A percentile compares a stretch with the other conserved stretches of the same genome.
Conservation (phyloP, 2,888 invertebrate genomes). For the Rugalucina vietnamica region DNA sequence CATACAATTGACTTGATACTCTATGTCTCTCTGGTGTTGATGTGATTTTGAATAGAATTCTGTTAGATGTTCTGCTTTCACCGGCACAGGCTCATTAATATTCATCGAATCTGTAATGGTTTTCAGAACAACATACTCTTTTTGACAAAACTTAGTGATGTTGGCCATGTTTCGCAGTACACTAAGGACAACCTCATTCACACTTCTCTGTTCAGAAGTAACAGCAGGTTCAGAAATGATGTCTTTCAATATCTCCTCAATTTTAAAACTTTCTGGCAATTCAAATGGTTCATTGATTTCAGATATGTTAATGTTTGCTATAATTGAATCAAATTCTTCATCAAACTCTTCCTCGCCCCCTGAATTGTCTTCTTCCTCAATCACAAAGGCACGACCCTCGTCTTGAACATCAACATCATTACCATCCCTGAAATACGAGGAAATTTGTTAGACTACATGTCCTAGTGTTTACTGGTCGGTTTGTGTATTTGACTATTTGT, state of each 20-base stretch:
- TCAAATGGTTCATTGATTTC: background rate
- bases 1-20: background rate
- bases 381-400: background rate
- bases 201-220: background rate
- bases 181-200: background rate
- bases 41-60: background rate
- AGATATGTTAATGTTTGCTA: background rate
- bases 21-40: background rate
- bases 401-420: background rate
- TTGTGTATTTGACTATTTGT: too few relatives aligned
- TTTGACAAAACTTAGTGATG: background rate
- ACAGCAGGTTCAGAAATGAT: background rate
- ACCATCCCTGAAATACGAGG: background rate
- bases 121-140: background rate
- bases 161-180: background rate
- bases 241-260: background rate
- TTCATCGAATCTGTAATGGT: background rate
- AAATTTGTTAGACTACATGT: too few relatives aligned
- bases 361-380: background rate
- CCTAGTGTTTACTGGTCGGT: too few relatives aligned
- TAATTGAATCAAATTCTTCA: background rate
- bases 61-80: conserved; percentile 9
- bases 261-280: background rate
- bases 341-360: background rate
- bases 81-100: too few relatives aligned